Evolutionary conservation across 2,797 vertebrate species (phyloP).

Genomic region (Sebastes aleutianus): DNA sequence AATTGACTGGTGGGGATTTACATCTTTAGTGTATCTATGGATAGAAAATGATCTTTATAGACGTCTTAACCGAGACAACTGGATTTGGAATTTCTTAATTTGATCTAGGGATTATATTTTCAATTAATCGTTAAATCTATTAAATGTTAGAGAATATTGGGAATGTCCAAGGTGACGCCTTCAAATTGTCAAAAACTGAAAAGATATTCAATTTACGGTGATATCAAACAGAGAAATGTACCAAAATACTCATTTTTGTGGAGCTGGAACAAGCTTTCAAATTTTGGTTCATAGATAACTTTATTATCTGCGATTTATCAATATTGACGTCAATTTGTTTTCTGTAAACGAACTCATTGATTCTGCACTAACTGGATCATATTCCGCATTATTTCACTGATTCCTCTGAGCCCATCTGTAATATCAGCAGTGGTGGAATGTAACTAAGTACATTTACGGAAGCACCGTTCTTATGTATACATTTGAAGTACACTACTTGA

Average conservation of each 20-base stretch:
- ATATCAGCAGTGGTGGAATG: not conserved
- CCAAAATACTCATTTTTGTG: not conserved
- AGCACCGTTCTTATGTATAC: not conserved
- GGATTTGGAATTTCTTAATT: not conserved
- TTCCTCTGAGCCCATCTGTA: not conserved
- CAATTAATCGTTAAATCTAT: not conserved
- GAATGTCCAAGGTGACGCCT: not conserved
- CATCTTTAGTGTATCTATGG: not conserved
- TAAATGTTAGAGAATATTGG: not conserved
- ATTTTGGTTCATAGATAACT: not conserved
- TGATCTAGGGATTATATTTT: not conserved
- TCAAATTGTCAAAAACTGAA: not conserved
- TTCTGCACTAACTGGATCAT: not conserved
- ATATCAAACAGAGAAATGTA: not conserved
- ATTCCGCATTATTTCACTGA: not conserved
- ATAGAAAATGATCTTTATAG: not conserved
- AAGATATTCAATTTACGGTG: not conserved
- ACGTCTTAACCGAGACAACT: not conserved
- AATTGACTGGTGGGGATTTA: slow-evolving; percentile 10
- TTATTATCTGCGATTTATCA: not conserved
- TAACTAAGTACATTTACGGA: not conserved
- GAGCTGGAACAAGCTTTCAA: not conserved
- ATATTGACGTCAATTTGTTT: not conserved
- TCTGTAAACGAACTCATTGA: not conserved
- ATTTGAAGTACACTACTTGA: not conserved